Percentiles rank a stretch among this genome's conserved stretches.
Evolutionary conservation across 2,888 invertebrate species (phyloP).

Genomic region (Dioctria rufipes): DNA sequence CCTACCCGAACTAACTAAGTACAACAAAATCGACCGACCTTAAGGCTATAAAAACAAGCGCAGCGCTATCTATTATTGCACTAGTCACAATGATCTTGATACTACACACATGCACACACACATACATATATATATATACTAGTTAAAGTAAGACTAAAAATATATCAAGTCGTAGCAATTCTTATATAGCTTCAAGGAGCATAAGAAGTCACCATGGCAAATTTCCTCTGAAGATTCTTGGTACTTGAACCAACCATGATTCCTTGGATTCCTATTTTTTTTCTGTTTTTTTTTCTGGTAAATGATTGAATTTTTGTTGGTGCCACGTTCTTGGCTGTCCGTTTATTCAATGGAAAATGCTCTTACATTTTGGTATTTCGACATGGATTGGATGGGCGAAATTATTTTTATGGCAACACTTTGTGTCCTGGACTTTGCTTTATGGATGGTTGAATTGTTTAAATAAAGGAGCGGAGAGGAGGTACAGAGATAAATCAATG

Average conservation of each 20-base stretch:
- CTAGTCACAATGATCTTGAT: background rate
- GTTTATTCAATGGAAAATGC: background rate
- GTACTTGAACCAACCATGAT: conserved; percentile 11
- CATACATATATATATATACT: background rate
- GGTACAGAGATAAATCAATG: too few relatives aligned
- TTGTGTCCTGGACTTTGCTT: conserved; percentile 18
- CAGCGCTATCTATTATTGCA: conserved; percentile 36
- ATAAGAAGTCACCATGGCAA: background rate
- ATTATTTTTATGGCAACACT: conserved; percentile 30
- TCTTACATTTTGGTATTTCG: background rate
- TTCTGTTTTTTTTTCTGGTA: background rate
- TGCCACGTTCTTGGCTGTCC: background rate
- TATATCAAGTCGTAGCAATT: conserved; percentile 23
- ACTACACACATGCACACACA: background rate
- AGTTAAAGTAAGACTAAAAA: background rate
- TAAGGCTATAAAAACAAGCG: conserved; percentile 15
- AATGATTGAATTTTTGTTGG: conserved; percentile 30
- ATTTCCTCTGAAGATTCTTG: background rate
- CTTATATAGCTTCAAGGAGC: background rate
- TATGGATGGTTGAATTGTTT: conserved; percentile 9
- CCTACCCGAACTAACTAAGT: background rate
- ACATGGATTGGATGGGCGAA: conserved; percentile 9
- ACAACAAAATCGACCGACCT: conserved; percentile 7
- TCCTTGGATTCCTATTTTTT: conserved; percentile 6
- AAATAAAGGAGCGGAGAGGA: background rate